phyloP scores from a whole-genome alignment of 2,113 vertebrate genomes.

The Barnardius zonarius region DNA sequence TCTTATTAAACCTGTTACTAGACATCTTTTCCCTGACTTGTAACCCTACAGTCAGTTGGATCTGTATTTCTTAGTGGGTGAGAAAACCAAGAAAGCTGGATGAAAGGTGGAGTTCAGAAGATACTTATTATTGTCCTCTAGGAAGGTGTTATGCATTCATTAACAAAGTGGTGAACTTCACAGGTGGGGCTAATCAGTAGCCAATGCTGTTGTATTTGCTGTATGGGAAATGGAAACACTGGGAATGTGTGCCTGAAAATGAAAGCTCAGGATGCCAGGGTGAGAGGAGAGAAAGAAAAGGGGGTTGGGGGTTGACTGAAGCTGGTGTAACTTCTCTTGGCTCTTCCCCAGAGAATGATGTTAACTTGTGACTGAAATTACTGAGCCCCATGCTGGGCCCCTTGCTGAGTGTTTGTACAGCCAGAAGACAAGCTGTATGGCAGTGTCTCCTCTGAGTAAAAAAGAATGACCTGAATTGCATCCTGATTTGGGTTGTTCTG shows the following conservation, averaged over 20 bases:
- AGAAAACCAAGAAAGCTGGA: background rate
- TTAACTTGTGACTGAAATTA: background rate
- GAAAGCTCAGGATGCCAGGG: background rate
- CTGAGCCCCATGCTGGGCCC: accelerated
- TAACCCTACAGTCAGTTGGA: background rate
- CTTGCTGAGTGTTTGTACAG: background rate
- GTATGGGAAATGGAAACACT: background rate
- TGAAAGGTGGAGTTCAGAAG: background rate
- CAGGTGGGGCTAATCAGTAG: background rate
- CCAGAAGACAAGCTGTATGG: background rate
- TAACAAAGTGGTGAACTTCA: background rate
- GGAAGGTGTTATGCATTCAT: background rate
- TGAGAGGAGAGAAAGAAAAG: background rate
- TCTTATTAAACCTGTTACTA: background rate
- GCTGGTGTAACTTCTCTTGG: background rate
- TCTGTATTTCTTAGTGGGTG: background rate
- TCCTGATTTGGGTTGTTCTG: background rate
- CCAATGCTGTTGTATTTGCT: background rate
- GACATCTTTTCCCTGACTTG: background rate
- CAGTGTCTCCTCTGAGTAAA: background rate
- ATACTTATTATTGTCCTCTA: background rate
- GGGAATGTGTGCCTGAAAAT: background rate
- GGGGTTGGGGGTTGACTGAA: background rate
- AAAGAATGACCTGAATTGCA: background rate
- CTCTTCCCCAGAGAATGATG: background rate